Evolutionary conservation across 1,140 invertebrate genomes (phyloP).

Genomic region (Tribolium castaneum): DNA sequence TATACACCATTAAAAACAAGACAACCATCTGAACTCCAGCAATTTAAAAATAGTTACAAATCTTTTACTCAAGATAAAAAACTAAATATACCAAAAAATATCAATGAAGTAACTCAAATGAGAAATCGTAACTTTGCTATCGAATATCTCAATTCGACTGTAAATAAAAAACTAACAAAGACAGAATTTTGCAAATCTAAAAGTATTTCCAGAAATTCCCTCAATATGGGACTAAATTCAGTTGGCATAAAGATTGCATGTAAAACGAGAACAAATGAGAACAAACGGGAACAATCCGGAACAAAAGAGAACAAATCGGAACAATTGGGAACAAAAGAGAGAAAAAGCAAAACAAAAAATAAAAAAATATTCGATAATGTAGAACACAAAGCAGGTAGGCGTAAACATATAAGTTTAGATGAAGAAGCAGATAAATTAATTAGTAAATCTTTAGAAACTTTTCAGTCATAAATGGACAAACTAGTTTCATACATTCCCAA

Average conservation of each 20-base stretch:
- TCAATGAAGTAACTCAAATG: no score
- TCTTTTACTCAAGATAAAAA: no score
- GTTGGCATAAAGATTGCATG: slow-evolving; percentile 20
- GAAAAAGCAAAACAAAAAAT: slow-evolving; percentile 25
- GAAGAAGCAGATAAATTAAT: slow-evolving; percentile 32
- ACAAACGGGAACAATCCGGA: slow-evolving; percentile 41
- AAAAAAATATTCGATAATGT: slow-evolving; percentile 39
- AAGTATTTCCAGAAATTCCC: no score
- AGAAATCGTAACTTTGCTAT: no score
- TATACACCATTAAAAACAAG: no score
- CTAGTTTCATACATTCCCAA: slow-evolving; percentile 39
- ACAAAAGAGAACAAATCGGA: slow-evolving; percentile 43
- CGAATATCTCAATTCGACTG: no score
- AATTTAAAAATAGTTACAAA: no score
- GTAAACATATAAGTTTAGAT: slow-evolving; percentile 47
- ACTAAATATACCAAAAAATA: no score
- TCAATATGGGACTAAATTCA: slow-evolving; percentile 39
- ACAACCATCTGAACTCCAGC: no score
- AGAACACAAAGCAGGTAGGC: slow-evolving; percentile 28
- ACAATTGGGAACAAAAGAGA: slow-evolving; percentile 44
- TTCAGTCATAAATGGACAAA: slow-evolving; percentile 42
- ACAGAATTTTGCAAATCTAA: no score
- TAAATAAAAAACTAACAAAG: no score
- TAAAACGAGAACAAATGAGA: slow-evolving; percentile 7
- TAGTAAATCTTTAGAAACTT: slow-evolving; percentile 44